Conservation (phyloP, 2,113 vertebrate genomes). For the Vicugna pacos region DNA sequence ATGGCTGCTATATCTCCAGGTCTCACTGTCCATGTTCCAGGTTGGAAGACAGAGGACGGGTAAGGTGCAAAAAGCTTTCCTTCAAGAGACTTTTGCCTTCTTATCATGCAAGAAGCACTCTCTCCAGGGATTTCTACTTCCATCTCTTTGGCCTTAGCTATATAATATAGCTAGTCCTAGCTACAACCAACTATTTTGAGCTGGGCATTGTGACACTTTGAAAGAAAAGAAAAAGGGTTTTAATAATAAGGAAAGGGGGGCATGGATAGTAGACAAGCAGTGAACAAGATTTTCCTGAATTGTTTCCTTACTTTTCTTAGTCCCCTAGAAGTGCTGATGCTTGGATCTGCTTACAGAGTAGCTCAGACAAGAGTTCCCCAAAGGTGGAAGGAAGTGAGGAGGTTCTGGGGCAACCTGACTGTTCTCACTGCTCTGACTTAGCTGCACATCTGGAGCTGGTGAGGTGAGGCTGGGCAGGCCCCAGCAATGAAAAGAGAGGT, state of each 20-base stretch:
- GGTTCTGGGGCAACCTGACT: not conserved
- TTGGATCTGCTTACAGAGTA: not conserved
- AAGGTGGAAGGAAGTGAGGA: not conserved
- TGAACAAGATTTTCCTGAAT: not conserved
- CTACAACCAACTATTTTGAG: not conserved
- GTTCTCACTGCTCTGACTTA: not conserved
- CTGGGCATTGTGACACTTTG: not conserved
- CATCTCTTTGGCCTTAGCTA: not conserved
- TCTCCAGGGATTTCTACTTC: not conserved
- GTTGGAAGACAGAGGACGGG: not conserved
- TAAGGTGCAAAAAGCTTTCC: not conserved
- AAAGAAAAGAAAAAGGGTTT: not conserved
- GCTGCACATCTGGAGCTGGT: accelerated
- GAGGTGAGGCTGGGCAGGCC: not conserved
- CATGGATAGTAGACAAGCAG: not conserved
- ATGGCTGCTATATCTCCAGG: not conserved
- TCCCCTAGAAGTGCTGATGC: not conserved
- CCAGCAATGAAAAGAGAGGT: not conserved
- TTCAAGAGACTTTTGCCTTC: not conserved
- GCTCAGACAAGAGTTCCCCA: not conserved
- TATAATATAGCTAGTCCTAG: not conserved
- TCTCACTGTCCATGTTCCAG: not conserved
- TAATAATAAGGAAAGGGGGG: not conserved
- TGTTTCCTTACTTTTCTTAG: not conserved
- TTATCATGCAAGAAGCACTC: not conserved